phyloP scores from a whole-genome alignment of 2,797 vertebrate genomes.

The Gymnocypris eckloni region DNA sequence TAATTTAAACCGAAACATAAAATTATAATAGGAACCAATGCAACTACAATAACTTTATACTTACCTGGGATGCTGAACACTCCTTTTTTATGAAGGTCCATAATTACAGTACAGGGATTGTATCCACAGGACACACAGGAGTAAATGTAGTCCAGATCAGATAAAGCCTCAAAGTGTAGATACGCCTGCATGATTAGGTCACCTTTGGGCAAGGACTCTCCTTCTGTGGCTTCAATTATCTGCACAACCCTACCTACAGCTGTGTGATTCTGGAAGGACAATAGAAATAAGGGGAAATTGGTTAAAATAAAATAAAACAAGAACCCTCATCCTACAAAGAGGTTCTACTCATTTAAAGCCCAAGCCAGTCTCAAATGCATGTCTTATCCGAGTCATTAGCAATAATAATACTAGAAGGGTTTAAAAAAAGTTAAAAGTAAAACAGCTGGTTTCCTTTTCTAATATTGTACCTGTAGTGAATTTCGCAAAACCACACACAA shows the following conservation, averaged over 20 bases:
- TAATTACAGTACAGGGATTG: neutral
- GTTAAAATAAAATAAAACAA: neutral
- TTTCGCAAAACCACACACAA: neutral
- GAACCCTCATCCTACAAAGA: neutral
- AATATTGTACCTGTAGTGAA: neutral
- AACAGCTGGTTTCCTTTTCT: neutral
- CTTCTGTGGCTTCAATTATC: neutral
- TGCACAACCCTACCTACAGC: neutral
- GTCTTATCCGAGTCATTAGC: no score
- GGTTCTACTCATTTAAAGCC: neutral
- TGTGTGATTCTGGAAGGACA: neutral
- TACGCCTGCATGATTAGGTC: neutral
- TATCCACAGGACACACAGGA: constrained; percentile 14
- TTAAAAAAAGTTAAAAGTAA: neutral
- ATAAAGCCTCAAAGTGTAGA: neutral
- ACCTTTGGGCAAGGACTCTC: constrained; percentile 8
- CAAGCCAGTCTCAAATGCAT: no score
- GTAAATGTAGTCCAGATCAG: constrained; percentile 7
- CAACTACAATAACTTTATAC: neutral
- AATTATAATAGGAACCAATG: neutral
- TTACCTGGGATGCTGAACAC: neutral
- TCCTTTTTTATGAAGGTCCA: constrained; percentile 9
- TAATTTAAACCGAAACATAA: neutral
- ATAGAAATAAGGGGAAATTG: neutral
- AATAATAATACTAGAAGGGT: neutral